These are phyloP conservation scores for Setipinna tenuifilis DNA, from an alignment of 2,797 vertebrate genomes.

Conservation along the genomic window DNA sequence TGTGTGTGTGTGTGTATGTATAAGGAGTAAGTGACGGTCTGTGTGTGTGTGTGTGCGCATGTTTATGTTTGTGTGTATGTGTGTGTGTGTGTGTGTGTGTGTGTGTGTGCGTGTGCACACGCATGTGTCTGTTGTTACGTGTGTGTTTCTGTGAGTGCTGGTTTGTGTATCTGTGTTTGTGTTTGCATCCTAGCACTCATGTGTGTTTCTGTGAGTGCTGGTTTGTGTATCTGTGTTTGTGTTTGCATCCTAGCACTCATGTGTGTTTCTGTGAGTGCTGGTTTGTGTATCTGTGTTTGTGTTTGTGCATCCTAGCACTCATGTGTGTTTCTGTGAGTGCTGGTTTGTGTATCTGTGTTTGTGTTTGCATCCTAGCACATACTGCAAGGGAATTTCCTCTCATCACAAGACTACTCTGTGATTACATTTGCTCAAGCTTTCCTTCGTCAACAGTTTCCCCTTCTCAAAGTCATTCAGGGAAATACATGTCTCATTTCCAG, in stretches of 20 bases:
- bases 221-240: background rate
- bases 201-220: background rate
- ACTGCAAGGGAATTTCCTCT: background rate
- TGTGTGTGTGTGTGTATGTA: too few species aligned
- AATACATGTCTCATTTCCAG: too few species aligned
- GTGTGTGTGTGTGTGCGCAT: background rate
- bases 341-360: background rate
- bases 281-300: background rate
- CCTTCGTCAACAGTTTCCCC: background rate
- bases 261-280: background rate
- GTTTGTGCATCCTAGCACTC: background rate
- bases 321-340: too few species aligned
- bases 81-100: background rate
- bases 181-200: background rate
- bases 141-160: background rate
- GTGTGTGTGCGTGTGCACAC: background rate
- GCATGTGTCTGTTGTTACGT: background rate
- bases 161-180: background rate
- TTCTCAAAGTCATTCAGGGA: too few species aligned
- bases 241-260: background rate
- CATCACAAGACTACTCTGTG: background rate
- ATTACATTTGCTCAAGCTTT: conserved; percentile 3
- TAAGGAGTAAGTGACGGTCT: too few species aligned
- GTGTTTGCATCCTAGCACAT: background rate
- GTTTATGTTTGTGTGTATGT: background rate